These are phyloP conservation scores for Morelia viridis DNA, from an alignment of 2,797 vertebrate species.

Conservation along the genomic window DNA sequence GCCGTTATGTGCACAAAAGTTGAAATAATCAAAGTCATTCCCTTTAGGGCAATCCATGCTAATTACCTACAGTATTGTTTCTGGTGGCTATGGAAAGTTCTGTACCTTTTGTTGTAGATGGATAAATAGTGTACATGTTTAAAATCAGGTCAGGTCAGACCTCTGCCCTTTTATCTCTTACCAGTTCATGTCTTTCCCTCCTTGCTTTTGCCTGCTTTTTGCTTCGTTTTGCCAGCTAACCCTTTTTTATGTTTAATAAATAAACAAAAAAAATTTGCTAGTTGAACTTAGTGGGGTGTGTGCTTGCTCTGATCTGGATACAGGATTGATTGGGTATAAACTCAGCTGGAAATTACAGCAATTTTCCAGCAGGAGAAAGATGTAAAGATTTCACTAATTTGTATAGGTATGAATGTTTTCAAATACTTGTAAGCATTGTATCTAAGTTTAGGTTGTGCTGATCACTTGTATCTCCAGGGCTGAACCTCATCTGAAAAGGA, in stretches of 20 bases:
- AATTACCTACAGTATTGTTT: neutral
- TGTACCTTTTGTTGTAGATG: neutral
- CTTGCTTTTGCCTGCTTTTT: neutral
- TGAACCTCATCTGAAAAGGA: neutral
- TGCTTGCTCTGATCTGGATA: neutral
- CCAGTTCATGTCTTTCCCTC: neutral
- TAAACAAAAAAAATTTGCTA: neutral
- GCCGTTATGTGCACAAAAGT: neutral
- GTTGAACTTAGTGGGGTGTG: neutral
- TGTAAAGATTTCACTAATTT: neutral
- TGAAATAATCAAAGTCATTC: neutral
- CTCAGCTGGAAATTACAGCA: neutral
- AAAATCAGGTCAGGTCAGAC: neutral
- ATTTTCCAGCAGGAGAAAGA: neutral
- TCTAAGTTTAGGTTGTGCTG: neutral
- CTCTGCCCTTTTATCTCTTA: neutral
- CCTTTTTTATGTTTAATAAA: neutral
- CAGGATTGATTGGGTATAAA: neutral
- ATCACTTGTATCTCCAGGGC: neutral
- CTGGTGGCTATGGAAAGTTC: neutral
- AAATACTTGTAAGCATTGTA: neutral
- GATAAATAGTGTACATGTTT: neutral
- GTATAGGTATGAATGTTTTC: neutral
- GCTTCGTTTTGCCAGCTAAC: neutral
- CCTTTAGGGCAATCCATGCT: neutral